Evolutionary conservation across 2,113 vertebrate species (phyloP), one percentile per base, ranked within the genome.

Genomic region (Bungarus multicinctus): DNA sequence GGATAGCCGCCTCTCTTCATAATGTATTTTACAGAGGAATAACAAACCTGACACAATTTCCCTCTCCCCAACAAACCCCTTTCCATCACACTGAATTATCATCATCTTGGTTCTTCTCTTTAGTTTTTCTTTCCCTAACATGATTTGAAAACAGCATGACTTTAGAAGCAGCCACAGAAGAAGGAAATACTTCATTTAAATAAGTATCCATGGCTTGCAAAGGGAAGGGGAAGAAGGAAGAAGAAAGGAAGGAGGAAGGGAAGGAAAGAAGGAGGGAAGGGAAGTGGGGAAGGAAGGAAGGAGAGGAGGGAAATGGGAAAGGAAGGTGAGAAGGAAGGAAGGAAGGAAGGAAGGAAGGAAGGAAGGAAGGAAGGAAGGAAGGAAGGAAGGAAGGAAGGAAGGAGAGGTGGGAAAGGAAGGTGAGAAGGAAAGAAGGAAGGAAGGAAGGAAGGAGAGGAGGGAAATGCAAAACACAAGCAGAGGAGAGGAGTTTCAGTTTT

Each of bases 61-160:
- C 9, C 14, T 6, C 4, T 14, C 22, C 69, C 87, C 30, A 69
- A 11, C 2, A 64, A 8, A 6, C 23, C 91, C 89, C 85, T 89
- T 94, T 22, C 25, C 60, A 52, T 25, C 90, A n/a, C 54, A 69
- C 90, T 14, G 4, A 39, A 88, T 89, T 88, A 20, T 2, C 52
- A 6, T 0, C 2, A 89, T 22, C 10, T 86, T 14, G 60, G 1
- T 58, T 58, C 64, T 85, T 30, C 8, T 0, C 2, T 30, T 91
- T 81, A 4, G 4, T 30, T 64, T 89, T 91, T 20, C 12, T 5
- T 20, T 53, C 39, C 57, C 53, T 69, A 64, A 92, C 47, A 34
- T 53, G 86, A 92, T 58, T 53, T 88, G 0, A 10, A 85, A 94
- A 55, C 34, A 81, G 85, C 85, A 18, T 5, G 60, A 88, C 90